Percentiles rank a stretch among this genome's conserved stretches.
phyloP scores from a whole-genome alignment of 2,888 invertebrate species.

The Petrolisthes manimaculis region DNA sequence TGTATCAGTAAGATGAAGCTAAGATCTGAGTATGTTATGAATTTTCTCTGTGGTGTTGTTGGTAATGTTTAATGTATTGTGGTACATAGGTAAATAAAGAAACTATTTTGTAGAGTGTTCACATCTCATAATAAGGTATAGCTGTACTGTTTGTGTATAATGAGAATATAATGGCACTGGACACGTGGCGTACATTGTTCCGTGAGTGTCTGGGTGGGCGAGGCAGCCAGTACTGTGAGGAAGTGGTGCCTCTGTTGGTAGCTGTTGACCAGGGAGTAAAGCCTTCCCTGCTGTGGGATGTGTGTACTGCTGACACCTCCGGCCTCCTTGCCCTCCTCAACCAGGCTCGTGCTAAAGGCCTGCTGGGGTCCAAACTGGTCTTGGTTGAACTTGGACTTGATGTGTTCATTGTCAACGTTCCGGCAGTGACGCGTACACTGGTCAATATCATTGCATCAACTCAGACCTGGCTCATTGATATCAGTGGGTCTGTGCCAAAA shows the following conservation, averaged over 20 bases:
- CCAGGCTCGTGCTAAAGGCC: constrained; percentile 42
- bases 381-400: constrained; percentile 60
- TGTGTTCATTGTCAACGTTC: constrained; percentile 62
- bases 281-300: constrained; percentile 64
- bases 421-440: constrained; percentile 48
- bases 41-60: no score
- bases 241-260: constrained; percentile 50
- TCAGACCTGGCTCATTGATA: constrained; percentile 63
- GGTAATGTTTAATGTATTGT: not conserved
- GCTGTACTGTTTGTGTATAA: not conserved
- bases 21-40: no score
- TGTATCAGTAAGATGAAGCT: no score
- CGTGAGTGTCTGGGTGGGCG: constrained; percentile 53
- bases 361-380: constrained; percentile 48
- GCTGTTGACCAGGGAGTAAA: constrained; percentile 65
- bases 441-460: constrained; percentile 32
- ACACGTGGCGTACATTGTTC: constrained; percentile 57
- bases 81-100: not conserved
- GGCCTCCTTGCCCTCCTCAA: constrained; percentile 53
- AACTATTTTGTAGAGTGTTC: not conserved
- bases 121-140: not conserved
- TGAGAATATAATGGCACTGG: constrained; percentile 31
- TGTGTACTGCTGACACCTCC: constrained; percentile 55
- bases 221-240: constrained; percentile 57
- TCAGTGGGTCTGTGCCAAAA: constrained; percentile 51